Conservation (phyloP, 2,888 invertebrate genomes). For the Limnephilus marmoratus region DNA sequence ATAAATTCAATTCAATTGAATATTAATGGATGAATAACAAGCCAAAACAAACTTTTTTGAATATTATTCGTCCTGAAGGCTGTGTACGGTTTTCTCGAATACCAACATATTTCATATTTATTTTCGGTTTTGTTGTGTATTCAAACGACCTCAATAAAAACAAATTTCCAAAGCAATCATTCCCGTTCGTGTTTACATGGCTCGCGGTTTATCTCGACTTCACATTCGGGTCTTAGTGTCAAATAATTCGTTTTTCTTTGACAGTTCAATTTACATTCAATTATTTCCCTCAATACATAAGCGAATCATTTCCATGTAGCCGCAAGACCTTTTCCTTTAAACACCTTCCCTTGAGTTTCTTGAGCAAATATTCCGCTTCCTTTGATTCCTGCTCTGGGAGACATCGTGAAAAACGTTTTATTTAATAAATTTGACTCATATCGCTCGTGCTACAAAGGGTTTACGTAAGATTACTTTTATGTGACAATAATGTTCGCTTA, state of each 20-base stretch:
- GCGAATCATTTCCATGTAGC: conserved; percentile 64
- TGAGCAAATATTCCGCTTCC: conserved; percentile 39
- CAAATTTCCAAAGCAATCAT: conserved; percentile 53
- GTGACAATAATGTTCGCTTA: conserved; percentile 46
- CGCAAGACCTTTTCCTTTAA: conserved; percentile 57
- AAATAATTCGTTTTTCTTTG: conserved; percentile 60
- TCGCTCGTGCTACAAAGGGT: conserved; percentile 38
- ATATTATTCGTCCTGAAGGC: background rate
- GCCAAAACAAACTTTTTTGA: conserved; percentile 4
- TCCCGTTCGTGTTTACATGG: conserved; percentile 56
- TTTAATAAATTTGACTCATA: conserved; percentile 44
- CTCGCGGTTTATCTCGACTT: conserved; percentile 53
- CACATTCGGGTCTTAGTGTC: conserved; percentile 59
- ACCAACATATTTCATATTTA: conserved; percentile 34
- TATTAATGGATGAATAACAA: conserved; percentile 17
- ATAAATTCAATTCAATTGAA: conserved; percentile 20
- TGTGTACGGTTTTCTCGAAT: conserved; percentile 24
- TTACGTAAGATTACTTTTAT: conserved; percentile 46
- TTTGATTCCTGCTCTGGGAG: conserved; percentile 43
- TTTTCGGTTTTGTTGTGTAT: conserved; percentile 27
- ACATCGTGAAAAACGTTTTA: conserved; percentile 41
- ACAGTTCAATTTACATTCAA: conserved; percentile 65
- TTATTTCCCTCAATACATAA: conserved; percentile 64
- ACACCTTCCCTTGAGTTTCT: conserved; percentile 40
- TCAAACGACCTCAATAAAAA: conserved; percentile 50